Conservation (phyloP, 2,113 vertebrate species). For the Notarius lentiginosus region DNA sequence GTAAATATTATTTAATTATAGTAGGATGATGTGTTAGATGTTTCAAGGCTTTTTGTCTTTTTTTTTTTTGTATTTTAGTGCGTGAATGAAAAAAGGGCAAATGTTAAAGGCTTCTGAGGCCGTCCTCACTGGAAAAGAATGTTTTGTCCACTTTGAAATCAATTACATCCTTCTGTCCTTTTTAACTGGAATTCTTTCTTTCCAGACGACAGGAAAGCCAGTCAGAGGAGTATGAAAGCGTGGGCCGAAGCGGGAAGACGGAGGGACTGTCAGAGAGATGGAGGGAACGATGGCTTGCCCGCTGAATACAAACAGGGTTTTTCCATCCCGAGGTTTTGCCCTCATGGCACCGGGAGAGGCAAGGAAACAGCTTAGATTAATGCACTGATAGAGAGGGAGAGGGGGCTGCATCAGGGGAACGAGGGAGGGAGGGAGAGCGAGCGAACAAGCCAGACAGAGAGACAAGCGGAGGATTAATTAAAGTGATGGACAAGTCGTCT, state of each 20-base stretch:
- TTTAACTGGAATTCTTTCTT: background rate
- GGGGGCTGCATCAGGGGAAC: constrained; percentile 29
- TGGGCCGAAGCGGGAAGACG: constrained; percentile 28
- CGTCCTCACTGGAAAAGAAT: background rate
- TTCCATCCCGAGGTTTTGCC: constrained; percentile 53
- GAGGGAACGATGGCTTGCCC: constrained; percentile 33
- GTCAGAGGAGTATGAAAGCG: constrained; percentile 8
- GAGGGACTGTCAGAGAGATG: constrained; percentile 30
- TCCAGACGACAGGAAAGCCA: background rate
- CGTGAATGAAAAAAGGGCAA: background rate
- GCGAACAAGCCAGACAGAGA: constrained; percentile 22
- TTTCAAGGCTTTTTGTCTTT: background rate
- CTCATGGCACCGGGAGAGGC: constrained; percentile 53
- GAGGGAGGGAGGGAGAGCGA: background rate
- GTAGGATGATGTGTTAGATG: background rate
- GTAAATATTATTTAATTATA: background rate
- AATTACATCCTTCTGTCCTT: background rate
- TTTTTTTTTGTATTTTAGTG: background rate
- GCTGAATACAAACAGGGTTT: constrained; percentile 52
- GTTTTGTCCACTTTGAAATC: background rate
- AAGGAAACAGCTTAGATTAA: constrained; percentile 56
- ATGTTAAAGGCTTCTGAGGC: background rate
- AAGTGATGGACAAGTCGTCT: constrained; percentile 36
- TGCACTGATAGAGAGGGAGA: constrained; percentile 51
- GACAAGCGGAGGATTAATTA: constrained; percentile 45